These are phyloP conservation scores for Diploscapter pachys DNA, from an alignment of 1,140 invertebrate species.

Conservation along the genomic window DNA sequence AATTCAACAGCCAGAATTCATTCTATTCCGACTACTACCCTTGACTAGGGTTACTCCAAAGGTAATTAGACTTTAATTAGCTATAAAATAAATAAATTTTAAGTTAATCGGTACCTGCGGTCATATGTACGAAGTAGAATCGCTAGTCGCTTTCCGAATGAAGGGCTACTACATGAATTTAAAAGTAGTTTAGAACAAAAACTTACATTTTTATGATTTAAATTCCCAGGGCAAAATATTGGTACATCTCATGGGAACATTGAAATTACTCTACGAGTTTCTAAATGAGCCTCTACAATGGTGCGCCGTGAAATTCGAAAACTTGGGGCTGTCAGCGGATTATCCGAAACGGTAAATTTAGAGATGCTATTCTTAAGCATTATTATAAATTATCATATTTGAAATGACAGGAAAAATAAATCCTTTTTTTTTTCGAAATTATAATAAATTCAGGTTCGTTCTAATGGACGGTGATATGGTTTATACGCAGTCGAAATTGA, in stretches of 20 bases:
- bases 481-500: slow-evolving; percentile 52
- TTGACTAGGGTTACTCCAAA: slow-evolving; percentile 53
- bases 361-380: too few relatives aligned
- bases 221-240: slow-evolving; percentile 52
- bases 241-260: slow-evolving; percentile 57
- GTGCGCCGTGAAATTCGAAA: slow-evolving; percentile 59
- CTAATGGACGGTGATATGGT: slow-evolving; percentile 58
- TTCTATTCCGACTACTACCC: slow-evolving; percentile 47
- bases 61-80: slow-evolving; percentile 28
- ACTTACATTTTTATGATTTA: slow-evolving; percentile 5
- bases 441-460: slow-evolving; percentile 43
- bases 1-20: slow-evolving; percentile 57
- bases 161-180: slow-evolving; percentile 52
- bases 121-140: slow-evolving; percentile 51
- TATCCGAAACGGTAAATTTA: slow-evolving; percentile 52
- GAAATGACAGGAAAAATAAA: too few relatives aligned
- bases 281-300: slow-evolving; percentile 58
- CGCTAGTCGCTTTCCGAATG: slow-evolving; percentile 55
- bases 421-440: slow-evolving; percentile 4
- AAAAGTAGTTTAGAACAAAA: slow-evolving; percentile 23
- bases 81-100: slow-evolving; percentile 10
- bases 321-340: slow-evolving; percentile 54
- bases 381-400: too few relatives aligned
- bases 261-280: slow-evolving; percentile 58
- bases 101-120: slow-evolving; percentile 51